phyloP scores from a whole-genome alignment of 2,888 invertebrate species.

The Dryobotodes eremita region DNA sequence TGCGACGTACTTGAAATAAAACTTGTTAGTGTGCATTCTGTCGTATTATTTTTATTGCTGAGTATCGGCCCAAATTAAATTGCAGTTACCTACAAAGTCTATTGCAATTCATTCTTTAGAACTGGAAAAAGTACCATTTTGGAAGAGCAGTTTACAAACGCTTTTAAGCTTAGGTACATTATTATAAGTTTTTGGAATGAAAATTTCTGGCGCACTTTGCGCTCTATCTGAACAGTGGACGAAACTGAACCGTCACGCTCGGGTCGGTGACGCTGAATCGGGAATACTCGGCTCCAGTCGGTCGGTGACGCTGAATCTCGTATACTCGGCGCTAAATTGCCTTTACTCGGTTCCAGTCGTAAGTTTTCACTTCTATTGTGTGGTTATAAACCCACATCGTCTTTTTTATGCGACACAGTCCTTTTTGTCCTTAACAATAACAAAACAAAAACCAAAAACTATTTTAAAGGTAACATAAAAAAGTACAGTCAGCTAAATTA shows the following conservation, averaged over 20 bases:
- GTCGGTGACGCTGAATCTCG: background rate
- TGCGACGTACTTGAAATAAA: background rate
- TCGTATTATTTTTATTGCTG: conserved; percentile 20
- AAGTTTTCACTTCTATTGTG: background rate
- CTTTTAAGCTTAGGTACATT: background rate
- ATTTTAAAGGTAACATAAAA: conserved; percentile 18
- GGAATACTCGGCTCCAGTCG: background rate
- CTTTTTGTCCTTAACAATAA: too few species aligned
- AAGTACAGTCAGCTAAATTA: conserved; percentile 45
- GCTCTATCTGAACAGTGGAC: background rate
- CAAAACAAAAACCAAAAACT: background rate
- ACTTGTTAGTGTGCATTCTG: background rate
- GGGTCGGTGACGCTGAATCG: background rate
- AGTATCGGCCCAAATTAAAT: conserved; percentile 10
- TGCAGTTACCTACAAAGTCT: background rate
- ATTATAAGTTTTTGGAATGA: background rate
- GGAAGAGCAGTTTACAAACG: background rate
- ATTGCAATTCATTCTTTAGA: background rate
- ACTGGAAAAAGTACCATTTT: background rate
- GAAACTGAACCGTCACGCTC: background rate
- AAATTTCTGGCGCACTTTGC: background rate
- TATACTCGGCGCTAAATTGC: background rate
- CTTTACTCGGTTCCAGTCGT: background rate
- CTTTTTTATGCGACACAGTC: background rate
- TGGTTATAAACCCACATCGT: background rate